Evolutionary conservation across 2,888 invertebrate species (phyloP).

Genomic region (Amiota communis): DNA sequence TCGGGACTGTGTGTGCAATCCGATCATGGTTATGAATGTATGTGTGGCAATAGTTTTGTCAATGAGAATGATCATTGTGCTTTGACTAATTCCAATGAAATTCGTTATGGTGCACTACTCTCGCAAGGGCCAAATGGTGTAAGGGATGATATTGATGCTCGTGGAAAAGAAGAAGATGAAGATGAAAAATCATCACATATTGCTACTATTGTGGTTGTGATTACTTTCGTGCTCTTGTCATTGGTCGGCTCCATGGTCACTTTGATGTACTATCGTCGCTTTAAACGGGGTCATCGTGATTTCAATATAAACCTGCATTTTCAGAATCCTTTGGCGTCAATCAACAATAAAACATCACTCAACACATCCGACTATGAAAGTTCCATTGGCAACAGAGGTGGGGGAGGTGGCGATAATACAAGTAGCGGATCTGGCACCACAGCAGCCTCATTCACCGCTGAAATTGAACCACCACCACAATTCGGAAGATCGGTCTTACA

Average conservation of each 20-base stretch:
- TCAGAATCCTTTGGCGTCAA: slow-evolving; percentile 72
- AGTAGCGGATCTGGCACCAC: slow-evolving; percentile 35
- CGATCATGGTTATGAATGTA: slow-evolving; percentile 74
- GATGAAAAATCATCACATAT: slow-evolving; percentile 34
- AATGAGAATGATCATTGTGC: slow-evolving; percentile 68
- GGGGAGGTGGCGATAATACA: slow-evolving; percentile 38
- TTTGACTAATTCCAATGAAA: slow-evolving; percentile 52
- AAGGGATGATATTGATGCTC: background rate
- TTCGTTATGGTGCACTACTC: slow-evolving; percentile 40
- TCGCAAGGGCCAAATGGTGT: slow-evolving; percentile 12
- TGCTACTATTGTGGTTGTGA: slow-evolving; percentile 40
- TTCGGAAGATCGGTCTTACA: slow-evolving; percentile 60
- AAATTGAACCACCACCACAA: slow-evolving; percentile 38
- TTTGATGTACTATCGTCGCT: slow-evolving; percentile 66
- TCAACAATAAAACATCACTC: slow-evolving; percentile 45
- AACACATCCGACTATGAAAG: slow-evolving; percentile 21
- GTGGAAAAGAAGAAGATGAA: background rate
- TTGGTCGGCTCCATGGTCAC: slow-evolving; percentile 50
- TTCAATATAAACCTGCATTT: slow-evolving; percentile 73
- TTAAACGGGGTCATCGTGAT: slow-evolving; percentile 74
- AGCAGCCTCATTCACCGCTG: slow-evolving; percentile 44
- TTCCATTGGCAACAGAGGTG: slow-evolving; percentile 28
- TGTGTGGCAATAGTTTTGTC: slow-evolving; percentile 75
- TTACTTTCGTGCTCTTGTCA: slow-evolving; percentile 41
- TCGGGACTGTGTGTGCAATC: slow-evolving; percentile 78